phyloP scores from a whole-genome alignment of 2,113 vertebrate genomes.

The Hippolais icterina region DNA sequence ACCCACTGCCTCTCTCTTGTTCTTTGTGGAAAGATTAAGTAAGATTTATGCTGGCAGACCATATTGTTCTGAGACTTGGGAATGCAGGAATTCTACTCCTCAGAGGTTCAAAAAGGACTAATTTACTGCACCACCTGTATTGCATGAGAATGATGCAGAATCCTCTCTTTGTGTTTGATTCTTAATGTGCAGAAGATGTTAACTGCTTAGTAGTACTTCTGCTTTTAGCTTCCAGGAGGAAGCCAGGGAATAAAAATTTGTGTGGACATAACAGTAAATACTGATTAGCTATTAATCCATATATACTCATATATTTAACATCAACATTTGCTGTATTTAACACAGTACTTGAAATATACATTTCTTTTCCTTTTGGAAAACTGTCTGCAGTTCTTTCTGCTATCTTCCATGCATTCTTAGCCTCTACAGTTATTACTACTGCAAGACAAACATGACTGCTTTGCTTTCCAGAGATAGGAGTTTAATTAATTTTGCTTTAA shows the following conservation, averaged over 20 bases:
- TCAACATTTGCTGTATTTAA: not conserved
- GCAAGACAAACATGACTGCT: not conserved
- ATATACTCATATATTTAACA: not conserved
- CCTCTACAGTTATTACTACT: not conserved
- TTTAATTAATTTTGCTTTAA: not conserved
- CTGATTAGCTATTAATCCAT: not conserved
- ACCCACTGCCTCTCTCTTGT: not conserved
- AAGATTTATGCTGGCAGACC: not conserved
- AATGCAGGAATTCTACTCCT: not conserved
- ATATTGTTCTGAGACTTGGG: not conserved
- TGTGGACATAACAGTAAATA: not conserved
- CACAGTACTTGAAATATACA: not conserved
- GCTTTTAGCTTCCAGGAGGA: not conserved
- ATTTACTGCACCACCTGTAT: not conserved
- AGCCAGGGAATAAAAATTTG: not conserved
- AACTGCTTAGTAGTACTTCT: not conserved
- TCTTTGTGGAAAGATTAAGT: not conserved
- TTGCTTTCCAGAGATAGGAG: not conserved
- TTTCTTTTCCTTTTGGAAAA: not conserved
- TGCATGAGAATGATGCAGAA: not conserved
- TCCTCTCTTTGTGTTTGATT: not conserved
- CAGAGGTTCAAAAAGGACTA: not conserved
- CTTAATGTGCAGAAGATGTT: not conserved
- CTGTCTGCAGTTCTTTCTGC: not conserved
- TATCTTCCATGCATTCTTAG: not conserved